Evolutionary conservation across 2,797 vertebrate genomes (phyloP).

Genomic region (Neosalanx taihuensis): DNA sequence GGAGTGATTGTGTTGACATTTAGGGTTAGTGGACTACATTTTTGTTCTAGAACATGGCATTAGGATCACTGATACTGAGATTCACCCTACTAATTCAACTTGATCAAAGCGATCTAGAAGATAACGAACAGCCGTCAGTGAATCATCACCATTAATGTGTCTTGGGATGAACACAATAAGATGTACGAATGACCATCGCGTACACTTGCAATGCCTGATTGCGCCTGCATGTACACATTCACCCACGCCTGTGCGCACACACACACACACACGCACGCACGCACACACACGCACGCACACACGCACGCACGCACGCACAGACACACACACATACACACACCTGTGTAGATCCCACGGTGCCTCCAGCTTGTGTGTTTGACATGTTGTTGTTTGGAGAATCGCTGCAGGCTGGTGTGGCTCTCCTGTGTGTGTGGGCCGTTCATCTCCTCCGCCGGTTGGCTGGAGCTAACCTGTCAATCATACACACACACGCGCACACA

Average conservation of each 20-base stretch:
- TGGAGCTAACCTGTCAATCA: not conserved
- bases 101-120: conserved; percentile 31
- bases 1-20: conserved; percentile 47
- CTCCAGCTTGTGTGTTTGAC: not conserved
- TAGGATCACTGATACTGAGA: conserved; percentile 15
- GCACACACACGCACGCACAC: not conserved
- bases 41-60: conserved; percentile 29
- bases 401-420: conserved; percentile 15
- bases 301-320: not conserved
- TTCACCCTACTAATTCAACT: conserved; percentile 32
- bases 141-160: not conserved
- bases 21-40: conserved; percentile 40
- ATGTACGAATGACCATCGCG: not conserved
- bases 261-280: conserved; percentile 1
- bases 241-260: conserved; percentile 3
- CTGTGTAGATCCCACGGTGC: not conserved
- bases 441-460: not conserved
- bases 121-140: conserved; percentile 13
- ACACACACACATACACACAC: not conserved
- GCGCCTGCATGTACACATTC: not conserved
- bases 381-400: conserved; percentile 31
- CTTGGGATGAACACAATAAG: not conserved
- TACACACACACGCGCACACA: conserved; percentile 7
- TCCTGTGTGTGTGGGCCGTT: not conserved
- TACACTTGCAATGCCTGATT: not conserved